These are phyloP conservation scores for Todiramphus saurophagus DNA, from an alignment of 2,113 vertebrate species.

Conservation along the genomic window DNA sequence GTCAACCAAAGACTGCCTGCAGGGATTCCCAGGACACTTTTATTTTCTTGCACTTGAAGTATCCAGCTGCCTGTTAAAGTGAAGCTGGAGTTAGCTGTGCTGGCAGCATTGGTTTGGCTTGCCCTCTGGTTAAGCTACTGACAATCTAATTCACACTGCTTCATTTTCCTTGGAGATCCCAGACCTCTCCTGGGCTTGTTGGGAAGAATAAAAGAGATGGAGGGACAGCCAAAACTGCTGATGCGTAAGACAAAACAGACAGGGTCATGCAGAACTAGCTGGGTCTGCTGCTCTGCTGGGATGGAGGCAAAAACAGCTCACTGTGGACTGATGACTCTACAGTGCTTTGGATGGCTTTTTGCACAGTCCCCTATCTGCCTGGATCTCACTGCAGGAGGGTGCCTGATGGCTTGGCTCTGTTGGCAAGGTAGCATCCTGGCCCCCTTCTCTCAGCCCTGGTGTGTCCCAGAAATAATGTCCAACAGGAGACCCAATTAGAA, in stretches of 20 bases:
- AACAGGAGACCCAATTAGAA: constrained; percentile 18
- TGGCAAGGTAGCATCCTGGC: background rate
- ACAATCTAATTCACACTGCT: background rate
- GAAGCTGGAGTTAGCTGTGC: background rate
- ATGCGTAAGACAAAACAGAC: background rate
- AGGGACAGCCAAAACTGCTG: background rate
- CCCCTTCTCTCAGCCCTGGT: background rate
- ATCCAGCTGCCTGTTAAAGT: background rate
- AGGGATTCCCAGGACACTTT: background rate
- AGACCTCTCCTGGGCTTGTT: background rate
- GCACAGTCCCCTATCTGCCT: background rate
- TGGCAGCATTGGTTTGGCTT: background rate
- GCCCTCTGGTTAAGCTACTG: background rate
- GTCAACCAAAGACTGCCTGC: background rate
- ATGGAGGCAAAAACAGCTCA: background rate
- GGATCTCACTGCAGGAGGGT: background rate
- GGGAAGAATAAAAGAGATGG: background rate
- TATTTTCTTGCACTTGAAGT: background rate
- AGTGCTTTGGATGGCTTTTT: background rate
- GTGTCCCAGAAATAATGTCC: constrained; percentile 16
- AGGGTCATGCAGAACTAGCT: background rate
- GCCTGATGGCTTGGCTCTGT: background rate
- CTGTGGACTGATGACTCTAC: background rate
- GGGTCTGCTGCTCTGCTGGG: background rate
- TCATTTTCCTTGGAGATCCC: background rate